Conservation (phyloP, 2,797 vertebrate species). For the Dipus sagitta region DNA sequence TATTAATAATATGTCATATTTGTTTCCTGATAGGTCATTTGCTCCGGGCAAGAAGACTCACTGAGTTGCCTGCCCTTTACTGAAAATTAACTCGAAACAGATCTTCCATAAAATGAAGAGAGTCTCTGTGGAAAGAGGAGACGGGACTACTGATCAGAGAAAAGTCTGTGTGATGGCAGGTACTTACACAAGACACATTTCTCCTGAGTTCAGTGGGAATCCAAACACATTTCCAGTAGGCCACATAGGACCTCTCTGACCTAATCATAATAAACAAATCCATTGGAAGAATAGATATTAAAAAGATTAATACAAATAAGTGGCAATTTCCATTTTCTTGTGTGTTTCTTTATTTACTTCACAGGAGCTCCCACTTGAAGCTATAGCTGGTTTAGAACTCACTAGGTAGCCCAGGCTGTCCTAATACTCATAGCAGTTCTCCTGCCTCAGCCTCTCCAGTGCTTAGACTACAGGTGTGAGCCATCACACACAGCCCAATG, state of each 20-base stretch:
- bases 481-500: background rate
- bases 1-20: conserved; percentile 51
- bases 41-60: conserved; percentile 42
- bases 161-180: background rate
- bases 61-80: conserved; percentile 9
- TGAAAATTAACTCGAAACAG: conserved; percentile 55
- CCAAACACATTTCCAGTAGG: background rate
- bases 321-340: background rate
- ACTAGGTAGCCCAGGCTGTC: background rate
- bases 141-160: background rate
- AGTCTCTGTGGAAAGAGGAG: background rate
- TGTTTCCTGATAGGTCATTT: conserved; percentile 59
- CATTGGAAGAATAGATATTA: background rate
- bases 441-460: background rate
- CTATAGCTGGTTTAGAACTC: background rate
- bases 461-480: background rate
- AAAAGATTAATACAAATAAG: background rate
- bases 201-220: background rate
- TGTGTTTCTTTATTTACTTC: background rate
- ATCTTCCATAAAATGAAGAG: conserved; percentile 8
- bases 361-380: background rate
- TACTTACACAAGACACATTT: background rate
- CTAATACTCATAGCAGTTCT: background rate
- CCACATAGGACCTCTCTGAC: background rate
- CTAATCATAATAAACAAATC: background rate